Conservation (phyloP, 2,797 vertebrate species). For the Lutra lutra region DNA sequence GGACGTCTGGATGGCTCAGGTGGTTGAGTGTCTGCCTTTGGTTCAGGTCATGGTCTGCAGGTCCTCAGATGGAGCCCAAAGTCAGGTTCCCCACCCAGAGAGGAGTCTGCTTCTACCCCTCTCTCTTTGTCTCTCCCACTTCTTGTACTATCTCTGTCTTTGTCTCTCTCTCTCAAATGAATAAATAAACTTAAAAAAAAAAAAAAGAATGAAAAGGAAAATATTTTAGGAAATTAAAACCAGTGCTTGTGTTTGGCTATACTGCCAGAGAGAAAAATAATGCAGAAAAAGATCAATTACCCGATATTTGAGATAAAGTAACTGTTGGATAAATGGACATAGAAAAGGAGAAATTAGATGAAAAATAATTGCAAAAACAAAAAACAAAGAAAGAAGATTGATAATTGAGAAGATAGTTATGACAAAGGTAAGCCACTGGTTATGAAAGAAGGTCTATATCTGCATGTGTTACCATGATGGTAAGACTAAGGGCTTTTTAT, state of each 20-base stretch:
- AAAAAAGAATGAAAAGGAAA: background rate
- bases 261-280: background rate
- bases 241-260: background rate
- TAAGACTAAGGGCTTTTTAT: background rate
- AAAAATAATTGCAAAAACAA: background rate
- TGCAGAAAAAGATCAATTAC: background rate
- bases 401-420: background rate
- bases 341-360: background rate
- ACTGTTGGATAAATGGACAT: background rate
- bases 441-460: background rate
- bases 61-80: no score
- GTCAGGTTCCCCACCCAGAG: no score
- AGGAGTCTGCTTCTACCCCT: background rate
- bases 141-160: background rate
- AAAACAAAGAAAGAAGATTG: background rate
- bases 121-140: background rate
- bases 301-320: background rate
- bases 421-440: background rate
- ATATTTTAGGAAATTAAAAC: background rate
- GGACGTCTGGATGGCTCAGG: no score
- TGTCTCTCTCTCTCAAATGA: background rate
- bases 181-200: background rate
- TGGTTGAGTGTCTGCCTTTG: no score
- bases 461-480: background rate
- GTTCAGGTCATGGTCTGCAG: no score